phyloP scores from a whole-genome alignment of 1,140 invertebrate species.

The Wasmannia auropunctata region DNA sequence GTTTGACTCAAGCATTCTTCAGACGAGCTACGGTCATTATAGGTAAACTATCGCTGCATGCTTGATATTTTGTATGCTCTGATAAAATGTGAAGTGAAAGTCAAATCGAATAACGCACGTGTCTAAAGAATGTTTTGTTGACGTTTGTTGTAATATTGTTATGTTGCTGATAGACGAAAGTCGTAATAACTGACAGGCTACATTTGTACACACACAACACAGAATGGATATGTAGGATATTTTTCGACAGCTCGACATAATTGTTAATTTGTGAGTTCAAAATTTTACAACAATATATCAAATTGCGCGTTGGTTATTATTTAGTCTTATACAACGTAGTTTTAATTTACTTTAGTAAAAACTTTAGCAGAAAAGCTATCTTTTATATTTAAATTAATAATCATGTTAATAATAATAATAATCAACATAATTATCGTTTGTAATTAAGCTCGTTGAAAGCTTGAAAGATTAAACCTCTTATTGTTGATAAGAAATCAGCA shows the following conservation, averaged over 20 bases:
- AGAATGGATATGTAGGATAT: background rate
- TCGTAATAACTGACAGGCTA: background rate
- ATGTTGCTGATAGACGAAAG: background rate
- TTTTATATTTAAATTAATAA: background rate
- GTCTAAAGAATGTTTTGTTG: background rate
- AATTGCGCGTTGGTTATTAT: background rate
- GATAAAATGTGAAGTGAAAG: background rate
- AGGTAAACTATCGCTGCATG: background rate
- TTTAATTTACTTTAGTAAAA: background rate
- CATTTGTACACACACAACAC: background rate
- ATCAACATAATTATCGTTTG: background rate
- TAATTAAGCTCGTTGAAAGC: background rate
- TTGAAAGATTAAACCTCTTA: background rate
- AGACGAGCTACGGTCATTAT: background rate
- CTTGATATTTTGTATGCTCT: background rate
- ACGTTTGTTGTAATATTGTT: background rate
- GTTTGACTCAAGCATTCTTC: conserved; percentile 3
- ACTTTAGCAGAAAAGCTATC: background rate
- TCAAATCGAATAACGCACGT: background rate
- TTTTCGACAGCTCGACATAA: background rate
- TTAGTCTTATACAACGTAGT: background rate
- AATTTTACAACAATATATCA: background rate
- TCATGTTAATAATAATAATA: no score
- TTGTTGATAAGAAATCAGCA: background rate
- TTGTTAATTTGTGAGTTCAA: background rate